Evolutionary conservation across 2,113 vertebrate species (phyloP).

Genomic region (Centropristis striata): DNA sequence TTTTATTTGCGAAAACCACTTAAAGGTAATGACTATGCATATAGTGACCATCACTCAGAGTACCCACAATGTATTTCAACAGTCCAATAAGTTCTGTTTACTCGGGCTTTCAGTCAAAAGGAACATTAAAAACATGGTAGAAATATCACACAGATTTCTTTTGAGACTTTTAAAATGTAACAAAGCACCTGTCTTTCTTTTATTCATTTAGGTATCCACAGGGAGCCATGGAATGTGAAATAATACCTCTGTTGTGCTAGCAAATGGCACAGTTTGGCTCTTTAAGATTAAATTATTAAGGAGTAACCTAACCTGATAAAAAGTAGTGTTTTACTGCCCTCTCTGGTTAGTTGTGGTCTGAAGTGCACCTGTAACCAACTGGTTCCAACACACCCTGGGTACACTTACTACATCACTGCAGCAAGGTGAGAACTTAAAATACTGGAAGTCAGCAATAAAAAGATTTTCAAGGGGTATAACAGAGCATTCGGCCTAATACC

Average conservation of each 20-base stretch:
- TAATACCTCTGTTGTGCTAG: too few relatives aligned
- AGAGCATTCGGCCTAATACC: too few relatives aligned
- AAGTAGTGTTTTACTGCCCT: neutral
- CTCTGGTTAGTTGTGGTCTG: neutral
- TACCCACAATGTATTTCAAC: constrained; percentile 34
- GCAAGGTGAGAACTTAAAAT: neutral
- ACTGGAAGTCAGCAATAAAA: neutral
- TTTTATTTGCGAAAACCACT: constrained; percentile 61
- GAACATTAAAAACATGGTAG: neutral
- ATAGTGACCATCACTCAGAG: constrained; percentile 23
- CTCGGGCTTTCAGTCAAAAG: neutral
- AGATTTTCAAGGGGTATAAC: too few relatives aligned
- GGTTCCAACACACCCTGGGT: neutral
- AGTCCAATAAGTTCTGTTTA: constrained; percentile 7
- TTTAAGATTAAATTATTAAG: neutral
- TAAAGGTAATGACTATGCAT: constrained; percentile 44
- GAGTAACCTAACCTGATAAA: neutral
- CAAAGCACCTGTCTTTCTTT: neutral
- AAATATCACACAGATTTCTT: neutral
- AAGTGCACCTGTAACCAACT: too few relatives aligned
- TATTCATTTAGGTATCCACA: neutral
- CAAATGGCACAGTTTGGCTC: too few relatives aligned
- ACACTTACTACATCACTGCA: neutral
- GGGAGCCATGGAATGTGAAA: neutral
- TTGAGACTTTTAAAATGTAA: neutral